Base-by-base conservation (phyloP, 1,140 invertebrate genomes). In the Psix sp. region DNA sequence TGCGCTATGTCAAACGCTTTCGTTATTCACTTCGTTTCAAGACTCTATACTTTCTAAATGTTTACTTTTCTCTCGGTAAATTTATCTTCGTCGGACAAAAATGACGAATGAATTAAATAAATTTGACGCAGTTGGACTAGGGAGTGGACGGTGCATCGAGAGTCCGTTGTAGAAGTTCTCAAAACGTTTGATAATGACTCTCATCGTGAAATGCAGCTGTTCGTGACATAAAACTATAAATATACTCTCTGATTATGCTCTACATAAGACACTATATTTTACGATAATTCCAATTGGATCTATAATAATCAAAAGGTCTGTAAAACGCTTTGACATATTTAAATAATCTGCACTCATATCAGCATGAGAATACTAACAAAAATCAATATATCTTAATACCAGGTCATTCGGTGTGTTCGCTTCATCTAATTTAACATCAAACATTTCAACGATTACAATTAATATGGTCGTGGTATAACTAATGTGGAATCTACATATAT, bases 401-500 rank as follows among this genome's bases (percentile, higher is more conserved):
- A 42, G 45, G 57, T 42, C 57, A 62, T 31, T 24, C n/a, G 24
- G 40, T 35, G 39, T 35, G 39, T 42, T 56, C 14, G 42, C 18
- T 38, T 31, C 10, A 13, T 21, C 5, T 48, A 43, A 33, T 15
- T 36, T 20, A 14, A 7, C n/a, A 29, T 45, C 24, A 33, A 35
- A 42, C 10, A 9, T 13, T 6, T 21, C 15, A 13, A 20, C 13
- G 24, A 24, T 10, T 17, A 26, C 17, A 51, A 45, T 29, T 21
- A 29, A 43, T 24, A 38, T 14, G 14, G 21, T 35, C 10, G 45
- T 57, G 46, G 16, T 52, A 20, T 43, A 29, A 33, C 51, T 54
- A 77, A 77, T 63, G 18, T 62, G 26, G 70, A 66, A 51, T 77
- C 73, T 35, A 59, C 73, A 17, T 85, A 77, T 79, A 86, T 83